These are phyloP conservation scores for Ptychodera flava DNA, from an alignment of 35 echinoderm and acorn worm genomes.

Conservation along the genomic window DNA sequence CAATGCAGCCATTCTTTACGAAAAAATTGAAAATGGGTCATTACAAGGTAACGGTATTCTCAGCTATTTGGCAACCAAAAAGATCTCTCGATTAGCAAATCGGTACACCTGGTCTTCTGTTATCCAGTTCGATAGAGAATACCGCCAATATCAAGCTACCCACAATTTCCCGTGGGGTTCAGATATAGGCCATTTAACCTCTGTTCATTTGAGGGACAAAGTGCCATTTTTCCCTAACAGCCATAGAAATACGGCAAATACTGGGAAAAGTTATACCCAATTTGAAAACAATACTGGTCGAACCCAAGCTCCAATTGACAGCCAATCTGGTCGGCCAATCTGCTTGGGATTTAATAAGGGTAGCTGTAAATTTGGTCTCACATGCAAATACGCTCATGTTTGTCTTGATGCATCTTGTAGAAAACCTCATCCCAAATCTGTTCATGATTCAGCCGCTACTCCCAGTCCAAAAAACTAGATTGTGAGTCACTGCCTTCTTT, in stretches of 20 bases:
- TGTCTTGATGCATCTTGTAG: neutral
- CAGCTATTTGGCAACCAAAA: neutral
- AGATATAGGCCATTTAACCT: neutral
- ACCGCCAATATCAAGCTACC: neutral
- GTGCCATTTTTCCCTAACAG: no score
- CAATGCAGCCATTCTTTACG: neutral
- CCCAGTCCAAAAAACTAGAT: neutral
- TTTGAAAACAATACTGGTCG: no score
- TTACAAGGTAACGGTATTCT: neutral
- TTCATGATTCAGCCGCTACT: neutral
- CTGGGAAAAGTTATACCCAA: no score
- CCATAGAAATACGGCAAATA: no score
- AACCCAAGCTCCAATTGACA: neutral
- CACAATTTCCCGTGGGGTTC: neutral
- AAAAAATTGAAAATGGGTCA: neutral
- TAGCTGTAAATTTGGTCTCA: neutral
- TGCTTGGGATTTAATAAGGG: neutral
- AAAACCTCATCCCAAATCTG: neutral
- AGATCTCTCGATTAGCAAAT: neutral
- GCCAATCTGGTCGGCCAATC: neutral
- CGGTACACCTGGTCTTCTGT: neutral
- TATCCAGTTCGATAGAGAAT: neutral
- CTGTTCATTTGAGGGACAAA: no score
- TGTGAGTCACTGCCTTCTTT: no score
- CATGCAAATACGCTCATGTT: neutral